phyloP scores from a whole-genome alignment of 2,113 vertebrate species.

The Paracanthobrama guichenoti region DNA sequence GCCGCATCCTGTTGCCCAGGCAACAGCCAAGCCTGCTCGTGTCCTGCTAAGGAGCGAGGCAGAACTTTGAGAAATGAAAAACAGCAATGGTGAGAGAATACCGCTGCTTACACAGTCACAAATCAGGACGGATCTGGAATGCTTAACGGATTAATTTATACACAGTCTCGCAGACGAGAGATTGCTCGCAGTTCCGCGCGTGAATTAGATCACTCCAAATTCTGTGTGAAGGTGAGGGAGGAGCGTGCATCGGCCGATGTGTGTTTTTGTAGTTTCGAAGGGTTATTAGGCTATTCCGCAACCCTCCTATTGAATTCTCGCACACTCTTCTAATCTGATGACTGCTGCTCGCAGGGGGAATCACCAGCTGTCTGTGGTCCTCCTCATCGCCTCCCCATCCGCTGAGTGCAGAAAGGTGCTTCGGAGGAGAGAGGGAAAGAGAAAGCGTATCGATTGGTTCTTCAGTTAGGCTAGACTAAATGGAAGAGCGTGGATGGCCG shows the following conservation, averaged over 20 bases:
- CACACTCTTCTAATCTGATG: neutral
- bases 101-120: conserved; percentile 14
- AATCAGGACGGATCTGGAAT: neutral
- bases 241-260: neutral
- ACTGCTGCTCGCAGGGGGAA: conserved; percentile 17
- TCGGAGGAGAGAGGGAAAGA: neutral
- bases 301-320: neutral
- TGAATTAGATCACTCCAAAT: neutral
- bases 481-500: conserved; percentile 29
- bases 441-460: conserved; percentile 46
- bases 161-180: neutral
- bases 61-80: conserved; percentile 67
- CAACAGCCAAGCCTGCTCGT: conserved; percentile 64
- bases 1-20: conserved; percentile 63
- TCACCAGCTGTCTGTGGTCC: neutral
- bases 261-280: neutral
- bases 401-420: neutral
- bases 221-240: neutral
- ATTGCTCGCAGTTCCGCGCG: neutral
- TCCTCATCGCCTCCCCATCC: neutral
- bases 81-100: conserved; percentile 34
- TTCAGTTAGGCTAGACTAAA: conserved; percentile 53
- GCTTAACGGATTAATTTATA: neutral
- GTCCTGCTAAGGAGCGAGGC: conserved; percentile 44
- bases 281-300: neutral